Evolutionary conservation across 2,797 vertebrate species (phyloP).

Genomic region (Pangasius sanitwongsei): DNA sequence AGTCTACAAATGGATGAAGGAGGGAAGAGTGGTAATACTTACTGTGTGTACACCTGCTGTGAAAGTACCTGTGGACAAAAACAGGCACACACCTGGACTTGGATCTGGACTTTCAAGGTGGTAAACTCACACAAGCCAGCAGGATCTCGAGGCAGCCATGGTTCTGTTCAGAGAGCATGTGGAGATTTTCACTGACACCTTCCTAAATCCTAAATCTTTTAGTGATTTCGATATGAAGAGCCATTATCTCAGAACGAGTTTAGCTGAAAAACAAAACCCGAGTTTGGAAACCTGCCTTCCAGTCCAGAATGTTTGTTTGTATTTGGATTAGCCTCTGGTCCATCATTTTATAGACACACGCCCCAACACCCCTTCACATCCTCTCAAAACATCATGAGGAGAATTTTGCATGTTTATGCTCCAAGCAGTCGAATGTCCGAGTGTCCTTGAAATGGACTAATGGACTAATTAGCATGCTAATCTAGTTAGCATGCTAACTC

Average conservation of each 20-base stretch:
- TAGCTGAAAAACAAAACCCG: too few relatives aligned
- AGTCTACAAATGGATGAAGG: background rate
- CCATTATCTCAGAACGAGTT: too few relatives aligned
- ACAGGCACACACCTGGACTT: background rate
- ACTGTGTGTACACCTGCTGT: background rate
- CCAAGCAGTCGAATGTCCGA: too few relatives aligned
- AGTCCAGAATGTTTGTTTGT: background rate
- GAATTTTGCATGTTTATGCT: background rate
- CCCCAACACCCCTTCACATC: background rate
- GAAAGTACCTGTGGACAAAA: background rate
- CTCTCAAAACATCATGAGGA: background rate
- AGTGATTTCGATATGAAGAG: too few relatives aligned
- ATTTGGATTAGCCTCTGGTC: background rate
- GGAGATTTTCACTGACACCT: too few relatives aligned
- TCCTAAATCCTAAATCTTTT: too few relatives aligned
- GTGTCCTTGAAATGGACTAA: too few relatives aligned
- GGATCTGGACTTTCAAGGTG: background rate
- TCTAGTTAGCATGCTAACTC: too few relatives aligned
- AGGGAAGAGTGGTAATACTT: background rate
- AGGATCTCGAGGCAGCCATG: too few relatives aligned
- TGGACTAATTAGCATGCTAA: too few relatives aligned
- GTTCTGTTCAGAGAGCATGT: too few relatives aligned
- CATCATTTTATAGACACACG: background rate
- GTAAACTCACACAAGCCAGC: background rate
- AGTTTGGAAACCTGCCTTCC: too few relatives aligned